A percentile compares a stretch with the other conserved stretches of the same genome.
phyloP scores from a whole-genome alignment of 1,140 invertebrate species.

The Lucilia cuprina region DNA sequence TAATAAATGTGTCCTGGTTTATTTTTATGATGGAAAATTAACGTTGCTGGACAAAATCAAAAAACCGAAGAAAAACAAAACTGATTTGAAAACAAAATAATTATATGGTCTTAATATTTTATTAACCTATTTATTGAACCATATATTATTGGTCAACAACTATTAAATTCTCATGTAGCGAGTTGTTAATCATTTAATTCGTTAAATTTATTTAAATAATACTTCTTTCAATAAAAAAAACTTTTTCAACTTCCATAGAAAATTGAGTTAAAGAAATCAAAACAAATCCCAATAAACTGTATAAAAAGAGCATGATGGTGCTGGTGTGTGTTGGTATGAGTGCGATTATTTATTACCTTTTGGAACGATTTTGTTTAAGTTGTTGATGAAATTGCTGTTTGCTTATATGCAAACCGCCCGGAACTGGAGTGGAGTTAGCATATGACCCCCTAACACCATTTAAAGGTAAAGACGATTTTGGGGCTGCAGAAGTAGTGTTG shows the following conservation, averaged over 20 bases:
- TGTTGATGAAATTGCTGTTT: conserved; percentile 59
- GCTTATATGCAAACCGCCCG: conserved; percentile 54
- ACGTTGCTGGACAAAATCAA: not conserved
- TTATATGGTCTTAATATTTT: conserved; percentile 25
- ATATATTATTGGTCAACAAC: not conserved
- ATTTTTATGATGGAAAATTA: not conserved
- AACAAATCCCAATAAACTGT: not conserved
- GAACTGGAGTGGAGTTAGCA: conserved; percentile 34
- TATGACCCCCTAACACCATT: conserved; percentile 32
- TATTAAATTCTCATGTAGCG: not conserved
- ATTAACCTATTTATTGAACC: conserved; percentile 12
- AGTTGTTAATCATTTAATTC: not conserved
- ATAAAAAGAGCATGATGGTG: no score
- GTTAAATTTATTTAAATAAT: not conserved
- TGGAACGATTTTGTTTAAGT: conserved; percentile 49
- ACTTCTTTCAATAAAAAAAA: not conserved
- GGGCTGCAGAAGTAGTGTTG: not conserved
- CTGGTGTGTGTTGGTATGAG: no score
- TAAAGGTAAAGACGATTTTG: not conserved
- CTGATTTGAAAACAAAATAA: conserved; percentile 31
- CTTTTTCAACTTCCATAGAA: not conserved
- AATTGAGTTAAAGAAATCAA: not conserved
- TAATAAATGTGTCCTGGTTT: not conserved
- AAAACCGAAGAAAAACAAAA: not conserved
- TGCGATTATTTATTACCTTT: conserved; percentile 37